A percentile compares a stretch with the other conserved stretches of the same genome.
These are phyloP conservation scores for Apoda limacodes DNA, from an alignment of 2,888 invertebrate genomes.

Conservation along the genomic window DNA sequence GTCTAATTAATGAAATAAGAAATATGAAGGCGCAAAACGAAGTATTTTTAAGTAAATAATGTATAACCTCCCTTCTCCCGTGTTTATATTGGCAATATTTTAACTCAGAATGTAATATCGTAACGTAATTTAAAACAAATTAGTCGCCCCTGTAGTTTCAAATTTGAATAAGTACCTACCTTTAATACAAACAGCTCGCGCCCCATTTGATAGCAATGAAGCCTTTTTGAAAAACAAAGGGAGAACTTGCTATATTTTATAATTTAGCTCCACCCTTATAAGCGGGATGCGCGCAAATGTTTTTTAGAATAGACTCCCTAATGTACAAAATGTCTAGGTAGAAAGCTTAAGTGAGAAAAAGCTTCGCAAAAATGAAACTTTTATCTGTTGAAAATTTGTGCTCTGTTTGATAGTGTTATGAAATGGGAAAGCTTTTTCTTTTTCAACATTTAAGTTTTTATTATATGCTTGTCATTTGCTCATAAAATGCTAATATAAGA, in stretches of 20 bases:
- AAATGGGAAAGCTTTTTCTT: too few relatives aligned
- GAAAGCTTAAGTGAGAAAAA: constrained; percentile 29
- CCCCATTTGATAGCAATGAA: constrained; percentile 41
- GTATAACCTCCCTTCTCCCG: constrained; percentile 44
- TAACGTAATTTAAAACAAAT: constrained; percentile 69
- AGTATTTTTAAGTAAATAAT: constrained; percentile 43
- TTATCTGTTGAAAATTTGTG: not conserved
- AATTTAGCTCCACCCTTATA: constrained; percentile 38
- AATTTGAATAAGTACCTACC: constrained; percentile 67
- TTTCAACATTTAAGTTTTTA: too few relatives aligned
- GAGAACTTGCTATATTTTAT: constrained; percentile 52
- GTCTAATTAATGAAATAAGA: too few relatives aligned
- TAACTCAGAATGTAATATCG: constrained; percentile 61
- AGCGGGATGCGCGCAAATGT: constrained; percentile 37
- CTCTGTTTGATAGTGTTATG: constrained; percentile 19
- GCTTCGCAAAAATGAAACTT: constrained; percentile 31
- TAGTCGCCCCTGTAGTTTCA: constrained; percentile 59
- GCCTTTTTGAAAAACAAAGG: constrained; percentile 58
- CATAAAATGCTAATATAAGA: too few relatives aligned
- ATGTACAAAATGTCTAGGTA: constrained; percentile 49
- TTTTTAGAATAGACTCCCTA: constrained; percentile 49
- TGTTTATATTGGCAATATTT: constrained; percentile 60
- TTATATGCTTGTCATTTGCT: too few relatives aligned
- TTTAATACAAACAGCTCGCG: constrained; percentile 48
- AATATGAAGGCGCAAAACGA: constrained; percentile 28